phyloP scores from a whole-genome alignment of 2,888 invertebrate species.

The Arenicola marina region DNA sequence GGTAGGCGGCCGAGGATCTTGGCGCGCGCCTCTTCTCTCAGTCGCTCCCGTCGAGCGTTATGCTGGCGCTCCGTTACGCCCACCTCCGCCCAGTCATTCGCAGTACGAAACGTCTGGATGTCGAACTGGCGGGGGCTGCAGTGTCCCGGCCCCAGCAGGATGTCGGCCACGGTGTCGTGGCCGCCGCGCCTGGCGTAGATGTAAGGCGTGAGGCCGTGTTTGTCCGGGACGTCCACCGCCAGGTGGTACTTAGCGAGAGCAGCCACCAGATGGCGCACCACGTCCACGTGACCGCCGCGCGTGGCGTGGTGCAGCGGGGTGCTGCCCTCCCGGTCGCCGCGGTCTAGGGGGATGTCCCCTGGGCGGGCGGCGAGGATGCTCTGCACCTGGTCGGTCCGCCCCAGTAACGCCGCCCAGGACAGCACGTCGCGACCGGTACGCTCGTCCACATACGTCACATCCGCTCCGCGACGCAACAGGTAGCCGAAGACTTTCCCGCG shows the following conservation, averaged over 20 bases:
- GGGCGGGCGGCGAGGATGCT: constrained; percentile 39
- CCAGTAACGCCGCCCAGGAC: constrained; percentile 45
- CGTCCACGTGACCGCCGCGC: constrained; percentile 36
- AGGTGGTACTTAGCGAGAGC: constrained; percentile 44
- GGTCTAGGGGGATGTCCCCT: constrained; percentile 47
- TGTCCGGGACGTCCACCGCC: constrained; percentile 49
- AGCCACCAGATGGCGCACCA: constrained; percentile 39
- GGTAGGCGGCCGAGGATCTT: constrained; percentile 13
- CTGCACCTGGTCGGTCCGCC: constrained; percentile 29
- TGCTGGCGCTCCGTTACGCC: constrained; percentile 7
- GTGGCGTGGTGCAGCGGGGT: constrained; percentile 52
- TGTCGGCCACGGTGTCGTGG: constrained; percentile 38
- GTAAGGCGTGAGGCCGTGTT: constrained; percentile 50
- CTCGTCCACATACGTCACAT: constrained; percentile 37
- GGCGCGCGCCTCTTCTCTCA: neutral
- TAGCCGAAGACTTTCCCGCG: constrained; percentile 44
- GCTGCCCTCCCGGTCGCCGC: constrained; percentile 44
- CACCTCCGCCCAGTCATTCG: constrained; percentile 9
- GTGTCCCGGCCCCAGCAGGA: constrained; percentile 40
- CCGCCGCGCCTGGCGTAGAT: constrained; percentile 49
- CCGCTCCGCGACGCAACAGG: constrained; percentile 42
- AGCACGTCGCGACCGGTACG: constrained; percentile 40
- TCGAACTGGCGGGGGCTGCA: constrained; percentile 42
- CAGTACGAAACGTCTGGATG: constrained; percentile 16
- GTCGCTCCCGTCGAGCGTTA: neutral